Percentiles rank a stretch among this genome's conserved stretches.
phyloP scores from a whole-genome alignment of 2,888 invertebrate species.

The Dioctria linearis region DNA sequence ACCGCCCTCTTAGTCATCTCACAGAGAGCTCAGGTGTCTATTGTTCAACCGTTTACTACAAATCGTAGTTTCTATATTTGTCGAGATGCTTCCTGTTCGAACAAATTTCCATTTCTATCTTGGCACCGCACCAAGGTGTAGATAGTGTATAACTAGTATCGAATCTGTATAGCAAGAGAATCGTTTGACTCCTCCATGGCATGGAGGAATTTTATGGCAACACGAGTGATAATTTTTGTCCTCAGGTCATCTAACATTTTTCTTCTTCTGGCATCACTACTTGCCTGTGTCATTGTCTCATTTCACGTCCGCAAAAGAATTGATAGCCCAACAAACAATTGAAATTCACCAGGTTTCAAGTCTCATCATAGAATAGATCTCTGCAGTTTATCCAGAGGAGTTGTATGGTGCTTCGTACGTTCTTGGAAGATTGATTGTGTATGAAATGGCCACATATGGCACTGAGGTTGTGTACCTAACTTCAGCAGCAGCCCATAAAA shows the following conservation, averaged over 20 bases:
- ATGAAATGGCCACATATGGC: constrained; percentile 47
- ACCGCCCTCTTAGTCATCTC: constrained; percentile 43
- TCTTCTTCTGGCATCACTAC: constrained; percentile 1
- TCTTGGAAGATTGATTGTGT: constrained; percentile 43
- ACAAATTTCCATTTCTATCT: constrained; percentile 33
- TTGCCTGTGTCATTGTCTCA: constrained; percentile 4
- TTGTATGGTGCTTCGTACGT: not conserved
- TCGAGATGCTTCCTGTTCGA: constrained; percentile 14
- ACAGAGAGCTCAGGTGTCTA: constrained; percentile 30
- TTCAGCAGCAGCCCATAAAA: constrained; percentile 50
- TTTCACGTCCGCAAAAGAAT: not conserved
- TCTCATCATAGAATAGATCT: not conserved
- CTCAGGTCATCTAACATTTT: constrained; percentile 17
- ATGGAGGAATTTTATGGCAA: constrained; percentile 7
- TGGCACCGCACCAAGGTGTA: not conserved
- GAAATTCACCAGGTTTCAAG: constrained; percentile 26
- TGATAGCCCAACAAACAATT: constrained; percentile 19
- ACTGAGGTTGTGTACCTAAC: constrained; percentile 39
- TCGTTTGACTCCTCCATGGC: not conserved
- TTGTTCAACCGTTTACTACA: constrained; percentile 29
- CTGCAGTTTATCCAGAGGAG: not conserved
- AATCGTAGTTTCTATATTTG: constrained; percentile 46
- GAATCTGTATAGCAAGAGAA: constrained; percentile 2
- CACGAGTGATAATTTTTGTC: constrained; percentile 42
- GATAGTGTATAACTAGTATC: not conserved